Percentiles rank a stretch among this genome's conserved stretches.
Conservation (phyloP, 2,797 vertebrate genomes). For the Eurystomus glaucurus region DNA sequence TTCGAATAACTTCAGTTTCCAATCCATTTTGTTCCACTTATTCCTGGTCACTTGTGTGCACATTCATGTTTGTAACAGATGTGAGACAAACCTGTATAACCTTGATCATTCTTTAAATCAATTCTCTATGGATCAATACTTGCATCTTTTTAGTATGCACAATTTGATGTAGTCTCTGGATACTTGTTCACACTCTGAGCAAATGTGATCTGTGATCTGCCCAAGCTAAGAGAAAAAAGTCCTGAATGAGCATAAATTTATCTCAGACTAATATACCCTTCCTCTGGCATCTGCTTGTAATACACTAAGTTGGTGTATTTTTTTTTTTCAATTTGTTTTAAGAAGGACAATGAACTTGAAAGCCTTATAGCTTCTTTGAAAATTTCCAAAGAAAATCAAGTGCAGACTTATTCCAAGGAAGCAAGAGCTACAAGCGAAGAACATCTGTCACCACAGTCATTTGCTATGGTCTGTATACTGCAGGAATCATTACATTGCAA, state of each 20-base stretch:
- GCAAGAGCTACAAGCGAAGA: constrained; percentile 82
- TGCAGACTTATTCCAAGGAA: constrained; percentile 73
- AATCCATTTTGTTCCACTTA: neutral
- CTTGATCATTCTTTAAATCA: neutral
- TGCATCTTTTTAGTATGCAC: neutral
- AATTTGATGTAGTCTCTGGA: neutral
- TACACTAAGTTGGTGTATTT: neutral
- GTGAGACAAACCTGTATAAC: neutral
- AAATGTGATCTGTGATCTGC: neutral
- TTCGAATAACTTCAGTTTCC: neutral
- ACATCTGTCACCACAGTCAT: constrained; percentile 95
- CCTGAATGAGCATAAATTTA: neutral
- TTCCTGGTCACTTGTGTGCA: neutral
- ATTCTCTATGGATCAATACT: neutral
- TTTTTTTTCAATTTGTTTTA: constrained; percentile 27
- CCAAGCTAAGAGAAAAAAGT: neutral
- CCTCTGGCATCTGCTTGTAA: neutral
- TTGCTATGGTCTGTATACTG: constrained; percentile 91
- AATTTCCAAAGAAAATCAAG: constrained; percentile 87
- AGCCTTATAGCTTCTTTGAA: constrained; percentile 92
- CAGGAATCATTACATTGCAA: neutral
- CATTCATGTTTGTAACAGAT: neutral
- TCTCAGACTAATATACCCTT: neutral
- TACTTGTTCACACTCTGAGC: neutral
- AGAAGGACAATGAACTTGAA: constrained; percentile 89